phyloP scores from a whole-genome alignment of 2,113 vertebrate species.

The Pomatorhinus ruficollis region DNA sequence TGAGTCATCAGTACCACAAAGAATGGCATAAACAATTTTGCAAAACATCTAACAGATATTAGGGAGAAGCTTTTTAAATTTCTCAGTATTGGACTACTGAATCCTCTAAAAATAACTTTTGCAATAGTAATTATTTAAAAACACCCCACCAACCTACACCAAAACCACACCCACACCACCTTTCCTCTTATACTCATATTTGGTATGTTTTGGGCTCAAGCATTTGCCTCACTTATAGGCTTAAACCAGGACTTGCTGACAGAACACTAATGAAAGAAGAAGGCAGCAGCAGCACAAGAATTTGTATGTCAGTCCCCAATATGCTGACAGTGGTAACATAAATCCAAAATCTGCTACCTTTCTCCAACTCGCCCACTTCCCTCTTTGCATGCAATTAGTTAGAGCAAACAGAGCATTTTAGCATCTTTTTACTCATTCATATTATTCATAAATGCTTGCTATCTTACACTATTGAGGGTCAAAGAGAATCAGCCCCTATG shows the following conservation, averaged over 20 bases:
- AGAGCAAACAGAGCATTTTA: neutral
- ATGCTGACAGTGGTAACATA: neutral
- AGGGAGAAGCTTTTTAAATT: neutral
- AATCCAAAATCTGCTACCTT: neutral
- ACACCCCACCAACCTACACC: rapidly evolving
- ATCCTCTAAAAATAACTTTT: neutral
- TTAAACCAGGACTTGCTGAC: neutral
- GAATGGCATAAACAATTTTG: neutral
- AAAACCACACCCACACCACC: neutral
- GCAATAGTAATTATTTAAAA: neutral
- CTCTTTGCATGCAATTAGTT: neutral
- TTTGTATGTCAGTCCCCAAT: neutral
- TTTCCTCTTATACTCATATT: neutral
- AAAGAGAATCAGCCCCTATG: neutral
- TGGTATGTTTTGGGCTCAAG: neutral
- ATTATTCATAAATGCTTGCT: neutral
- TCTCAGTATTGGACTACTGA: neutral
- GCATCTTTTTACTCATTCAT: neutral
- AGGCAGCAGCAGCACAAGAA: neutral
- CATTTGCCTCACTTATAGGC: neutral
- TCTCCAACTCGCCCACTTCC: neutral
- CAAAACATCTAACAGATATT: neutral
- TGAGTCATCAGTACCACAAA: neutral
- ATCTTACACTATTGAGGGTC: neutral
- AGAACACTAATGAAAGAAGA: neutral